These are phyloP conservation scores for Celastrina argiolus DNA, from an alignment of 2,888 invertebrate genomes.

Conservation along the genomic window DNA sequence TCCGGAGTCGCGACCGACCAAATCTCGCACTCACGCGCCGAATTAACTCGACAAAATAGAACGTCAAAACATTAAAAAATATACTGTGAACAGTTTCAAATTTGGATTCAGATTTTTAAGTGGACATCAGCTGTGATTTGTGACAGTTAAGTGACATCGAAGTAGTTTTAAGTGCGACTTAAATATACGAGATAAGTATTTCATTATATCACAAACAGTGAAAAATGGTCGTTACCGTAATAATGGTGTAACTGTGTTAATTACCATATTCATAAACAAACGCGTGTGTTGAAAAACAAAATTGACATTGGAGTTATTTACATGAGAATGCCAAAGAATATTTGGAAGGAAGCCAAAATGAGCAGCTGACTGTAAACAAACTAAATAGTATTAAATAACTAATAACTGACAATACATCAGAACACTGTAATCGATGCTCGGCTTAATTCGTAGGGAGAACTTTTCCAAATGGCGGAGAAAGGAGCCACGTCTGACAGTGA, in stretches of 20 bases:
- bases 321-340: constrained; percentile 59
- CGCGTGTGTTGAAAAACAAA: constrained; percentile 62
- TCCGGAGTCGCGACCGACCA: constrained; percentile 69
- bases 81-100: not conserved
- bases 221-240: not conserved
- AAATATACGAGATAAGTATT: not conserved
- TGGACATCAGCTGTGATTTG: not conserved
- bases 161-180: not conserved
- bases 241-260: constrained; percentile 27
- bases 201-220: not conserved
- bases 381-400: constrained; percentile 54
- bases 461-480: constrained; percentile 55
- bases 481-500: constrained; percentile 62
- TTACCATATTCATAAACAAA: constrained; percentile 29
- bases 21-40: constrained; percentile 49
- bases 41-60: constrained; percentile 36
- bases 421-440: constrained; percentile 37
- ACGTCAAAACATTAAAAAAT: constrained; percentile 1
- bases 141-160: not conserved
- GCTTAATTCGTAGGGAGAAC: constrained; percentile 37
- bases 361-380: constrained; percentile 76
- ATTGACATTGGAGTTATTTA: constrained; percentile 74
- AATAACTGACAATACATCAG: constrained; percentile 41
- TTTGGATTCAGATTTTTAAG: not conserved
- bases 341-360: constrained; percentile 61